Evolutionary conservation across 2,113 vertebrate genomes (phyloP), one percentile per base, ranked within the genome.

Genomic region (Stictonetta naevosa): DNA sequence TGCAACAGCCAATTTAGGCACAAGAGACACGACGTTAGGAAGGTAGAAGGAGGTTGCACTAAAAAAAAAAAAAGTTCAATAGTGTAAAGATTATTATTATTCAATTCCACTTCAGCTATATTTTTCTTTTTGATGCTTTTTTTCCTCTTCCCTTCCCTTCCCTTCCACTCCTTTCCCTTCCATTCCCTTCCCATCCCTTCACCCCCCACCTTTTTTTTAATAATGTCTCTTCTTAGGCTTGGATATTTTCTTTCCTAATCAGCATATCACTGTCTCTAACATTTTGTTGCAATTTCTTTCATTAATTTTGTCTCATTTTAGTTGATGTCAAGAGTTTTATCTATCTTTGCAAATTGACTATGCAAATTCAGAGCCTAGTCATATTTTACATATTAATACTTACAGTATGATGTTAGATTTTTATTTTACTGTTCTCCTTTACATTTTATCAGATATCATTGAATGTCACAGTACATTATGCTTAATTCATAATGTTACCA

Each of bases 311-410:
- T 8, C 6, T 53, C 71, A 8, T 36, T 88, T 36, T 78, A 71
- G 28, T 82, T 5, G 11, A 33, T 0, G 0, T 21, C 38, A 55
- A 67, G 36, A 81, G 25, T 66, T 84, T 33, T n/a, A 69, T 44
- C 14, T 25, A 1, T 48, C 33, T 81, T 74, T 90, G 22, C 4
- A 87, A 89, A 87, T 20, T 1, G 1, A 3, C 8, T 73, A 38
- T 44, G 46, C 4, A 72, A 79, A 68, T 88, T 90, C 71, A 82
- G 10, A 84, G 3, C 5, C 78, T 52, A 74, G 13, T 5, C 23
- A 69, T 13, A 53, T 71, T 92, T 46, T 78, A 6, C 36, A 26
- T 90, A 69, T 85, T 10, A 84, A 78, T 78, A 6, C 11, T 62
- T 50, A 68, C 52, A 50, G 6, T 3, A 56, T 29, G 17, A 21